phyloP scores from a whole-genome alignment of 2,113 vertebrate genomes.

The Macrotus californicus region DNA sequence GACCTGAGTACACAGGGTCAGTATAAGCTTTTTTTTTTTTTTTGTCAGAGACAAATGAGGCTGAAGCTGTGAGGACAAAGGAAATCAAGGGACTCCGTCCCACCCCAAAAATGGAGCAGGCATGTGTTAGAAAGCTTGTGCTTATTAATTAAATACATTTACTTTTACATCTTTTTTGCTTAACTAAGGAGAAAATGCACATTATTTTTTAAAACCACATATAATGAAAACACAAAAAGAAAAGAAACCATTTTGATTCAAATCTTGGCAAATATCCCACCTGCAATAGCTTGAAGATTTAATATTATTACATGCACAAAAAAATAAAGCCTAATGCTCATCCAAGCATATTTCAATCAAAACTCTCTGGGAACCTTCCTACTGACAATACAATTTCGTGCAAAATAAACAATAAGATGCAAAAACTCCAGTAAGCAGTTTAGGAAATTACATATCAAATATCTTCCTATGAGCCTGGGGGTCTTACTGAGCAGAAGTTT shows the following conservation, averaged over 20 bases:
- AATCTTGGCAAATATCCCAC: constrained; percentile 47
- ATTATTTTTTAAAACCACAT: constrained; percentile 1
- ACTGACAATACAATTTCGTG: constrained; percentile 70
- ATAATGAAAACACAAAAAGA: constrained; percentile 9
- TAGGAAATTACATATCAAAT: constrained; percentile 79
- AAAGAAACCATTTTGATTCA: constrained; percentile 48
- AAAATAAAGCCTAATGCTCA: constrained; percentile 76
- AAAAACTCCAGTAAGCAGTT: constrained; percentile 73
- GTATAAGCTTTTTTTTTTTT: neutral
- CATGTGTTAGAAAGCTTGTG: neutral
- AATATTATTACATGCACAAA: constrained; percentile 68
- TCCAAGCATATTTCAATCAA: constrained; percentile 69
- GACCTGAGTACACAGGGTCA: neutral
- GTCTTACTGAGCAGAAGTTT: constrained; percentile 70
- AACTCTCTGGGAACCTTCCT: constrained; percentile 72
- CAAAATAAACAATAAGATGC: constrained; percentile 78
- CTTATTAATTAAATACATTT: constrained; percentile 47
- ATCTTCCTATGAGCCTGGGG: constrained; percentile 67
- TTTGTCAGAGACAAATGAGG: neutral
- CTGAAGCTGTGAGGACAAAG: neutral
- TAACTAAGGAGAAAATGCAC: constrained; percentile 39
- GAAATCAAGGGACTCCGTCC: neutral
- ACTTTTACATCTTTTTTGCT: constrained; percentile 9
- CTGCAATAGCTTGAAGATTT: constrained; percentile 65
- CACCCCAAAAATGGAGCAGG: neutral